A percentile compares a stretch with the other conserved stretches of the same genome.
Conservation (phyloP, 2,888 invertebrate genomes). For the Caenorhabditis virilis region DNA sequence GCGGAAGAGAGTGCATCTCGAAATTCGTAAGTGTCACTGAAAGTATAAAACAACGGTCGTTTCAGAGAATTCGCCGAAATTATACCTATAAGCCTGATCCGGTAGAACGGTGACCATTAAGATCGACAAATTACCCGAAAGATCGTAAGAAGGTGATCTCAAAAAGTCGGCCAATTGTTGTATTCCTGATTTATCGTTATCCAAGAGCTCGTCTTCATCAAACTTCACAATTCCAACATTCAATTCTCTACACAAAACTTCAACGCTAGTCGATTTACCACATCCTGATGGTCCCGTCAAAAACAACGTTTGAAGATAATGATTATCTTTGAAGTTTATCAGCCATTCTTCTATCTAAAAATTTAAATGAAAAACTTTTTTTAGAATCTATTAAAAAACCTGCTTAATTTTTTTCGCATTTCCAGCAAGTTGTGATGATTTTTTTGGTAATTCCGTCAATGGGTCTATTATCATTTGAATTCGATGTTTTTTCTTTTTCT, state of each 20-base stretch:
- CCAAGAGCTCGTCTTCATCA: constrained; percentile 10
- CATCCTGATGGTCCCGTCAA: constrained; percentile 28
- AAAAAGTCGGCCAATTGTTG: constrained; percentile 6
- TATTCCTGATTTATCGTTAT: constrained; percentile 10
- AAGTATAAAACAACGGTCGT: not conserved
- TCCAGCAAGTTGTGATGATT: too few relatives aligned
- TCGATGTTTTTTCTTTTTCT: too few relatives aligned
- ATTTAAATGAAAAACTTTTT: too few relatives aligned
- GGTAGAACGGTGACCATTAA: constrained; percentile 17
- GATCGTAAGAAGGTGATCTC: constrained; percentile 7
- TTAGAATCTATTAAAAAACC: too few relatives aligned
- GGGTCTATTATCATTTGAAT: too few relatives aligned
- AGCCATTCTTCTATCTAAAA: constrained; percentile 15
- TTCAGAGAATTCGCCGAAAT: not conserved
- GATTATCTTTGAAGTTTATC: not conserved
- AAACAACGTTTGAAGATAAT: too few relatives aligned
- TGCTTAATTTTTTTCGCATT: too few relatives aligned
- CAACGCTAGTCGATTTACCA: constrained; percentile 31
- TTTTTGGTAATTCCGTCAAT: too few relatives aligned
- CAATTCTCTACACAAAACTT: constrained; percentile 17
- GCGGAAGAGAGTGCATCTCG: constrained; percentile 8
- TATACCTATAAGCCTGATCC: constrained; percentile 22
- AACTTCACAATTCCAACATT: constrained; percentile 17
- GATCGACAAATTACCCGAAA: constrained; percentile 6
- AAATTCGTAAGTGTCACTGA: constrained; percentile 16